Conservation (phyloP, 1,140 invertebrate species). For the Microplitis mediator region DNA sequence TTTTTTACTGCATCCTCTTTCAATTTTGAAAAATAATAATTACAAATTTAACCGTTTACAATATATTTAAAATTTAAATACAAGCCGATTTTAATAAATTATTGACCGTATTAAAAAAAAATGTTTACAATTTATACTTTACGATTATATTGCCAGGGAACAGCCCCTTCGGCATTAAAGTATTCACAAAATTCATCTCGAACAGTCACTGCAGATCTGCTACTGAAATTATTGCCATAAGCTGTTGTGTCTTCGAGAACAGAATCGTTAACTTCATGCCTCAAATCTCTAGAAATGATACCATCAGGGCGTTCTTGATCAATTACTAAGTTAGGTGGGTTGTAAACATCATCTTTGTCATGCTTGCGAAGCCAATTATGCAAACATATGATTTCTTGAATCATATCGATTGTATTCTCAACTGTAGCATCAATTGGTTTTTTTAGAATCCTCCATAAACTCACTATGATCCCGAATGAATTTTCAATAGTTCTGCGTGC, state of each 20-base stretch:
- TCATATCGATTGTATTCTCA: no score
- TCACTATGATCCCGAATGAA: no score
- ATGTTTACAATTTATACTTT: background rate
- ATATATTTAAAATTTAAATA: background rate
- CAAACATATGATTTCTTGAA: no score
- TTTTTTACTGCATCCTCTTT: background rate
- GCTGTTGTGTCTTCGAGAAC: background rate
- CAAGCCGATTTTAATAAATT: background rate
- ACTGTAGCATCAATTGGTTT: no score
- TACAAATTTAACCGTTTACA: background rate
- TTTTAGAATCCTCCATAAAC: no score
- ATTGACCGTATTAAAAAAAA: background rate
- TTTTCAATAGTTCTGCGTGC: no score
- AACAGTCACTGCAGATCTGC: background rate
- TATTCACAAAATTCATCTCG: conserved; percentile 1
- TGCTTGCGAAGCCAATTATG: no score
- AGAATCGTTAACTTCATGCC: background rate
- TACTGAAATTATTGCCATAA: background rate
- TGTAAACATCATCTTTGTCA: no score
- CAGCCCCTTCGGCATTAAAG: background rate
- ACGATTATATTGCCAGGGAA: conserved; percentile 4
- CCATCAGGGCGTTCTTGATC: background rate
- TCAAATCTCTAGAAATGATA: background rate
- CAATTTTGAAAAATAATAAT: background rate
- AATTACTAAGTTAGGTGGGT: no score